These are phyloP conservation scores for Magallana angulata DNA, from an alignment of 1,140 invertebrate genomes.

Conservation along the genomic window DNA sequence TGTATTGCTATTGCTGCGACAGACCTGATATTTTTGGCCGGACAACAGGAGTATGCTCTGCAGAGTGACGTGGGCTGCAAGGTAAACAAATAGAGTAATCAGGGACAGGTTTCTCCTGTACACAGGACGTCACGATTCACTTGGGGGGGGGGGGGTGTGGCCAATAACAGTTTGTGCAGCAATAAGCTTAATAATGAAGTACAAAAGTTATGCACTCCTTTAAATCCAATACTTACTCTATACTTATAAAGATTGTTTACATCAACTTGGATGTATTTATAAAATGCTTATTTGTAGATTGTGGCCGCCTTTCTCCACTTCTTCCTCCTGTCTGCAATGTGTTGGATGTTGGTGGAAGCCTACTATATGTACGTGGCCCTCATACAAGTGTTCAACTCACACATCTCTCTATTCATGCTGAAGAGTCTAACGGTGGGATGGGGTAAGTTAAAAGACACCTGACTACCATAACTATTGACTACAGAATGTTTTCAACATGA, in stretches of 20 bases:
- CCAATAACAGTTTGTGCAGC: background rate
- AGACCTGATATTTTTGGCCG: conserved; percentile 72
- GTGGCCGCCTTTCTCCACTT: conserved; percentile 75
- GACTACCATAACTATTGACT: background rate
- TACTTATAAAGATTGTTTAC: too few species aligned
- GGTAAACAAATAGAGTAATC: conserved; percentile 57
- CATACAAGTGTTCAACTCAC: conserved; percentile 77
- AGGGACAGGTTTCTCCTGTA: background rate
- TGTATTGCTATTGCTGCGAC: conserved; percentile 69
- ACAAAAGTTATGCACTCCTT: background rate
- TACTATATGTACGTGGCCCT: conserved; percentile 78
- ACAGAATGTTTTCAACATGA: background rate
- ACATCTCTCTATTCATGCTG: conserved; percentile 80
- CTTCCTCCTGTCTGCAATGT: conserved; percentile 71
- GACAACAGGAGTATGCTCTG: conserved; percentile 67
- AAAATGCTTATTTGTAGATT: conserved; percentile 57
- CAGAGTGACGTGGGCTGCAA: conserved; percentile 69
- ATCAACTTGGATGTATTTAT: background rate
- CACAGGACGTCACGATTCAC: too few species aligned
- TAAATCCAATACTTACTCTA: background rate
- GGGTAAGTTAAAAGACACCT: conserved; percentile 79
- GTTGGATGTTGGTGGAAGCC: conserved; percentile 78
- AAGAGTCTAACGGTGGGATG: conserved; percentile 81
- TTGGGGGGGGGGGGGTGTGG: too few species aligned
- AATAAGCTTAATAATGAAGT: background rate